A percentile compares a stretch with the other conserved stretches of the same genome.
phyloP scores from a whole-genome alignment of 2,888 invertebrate species.

The Tubulanus polymorphus region DNA sequence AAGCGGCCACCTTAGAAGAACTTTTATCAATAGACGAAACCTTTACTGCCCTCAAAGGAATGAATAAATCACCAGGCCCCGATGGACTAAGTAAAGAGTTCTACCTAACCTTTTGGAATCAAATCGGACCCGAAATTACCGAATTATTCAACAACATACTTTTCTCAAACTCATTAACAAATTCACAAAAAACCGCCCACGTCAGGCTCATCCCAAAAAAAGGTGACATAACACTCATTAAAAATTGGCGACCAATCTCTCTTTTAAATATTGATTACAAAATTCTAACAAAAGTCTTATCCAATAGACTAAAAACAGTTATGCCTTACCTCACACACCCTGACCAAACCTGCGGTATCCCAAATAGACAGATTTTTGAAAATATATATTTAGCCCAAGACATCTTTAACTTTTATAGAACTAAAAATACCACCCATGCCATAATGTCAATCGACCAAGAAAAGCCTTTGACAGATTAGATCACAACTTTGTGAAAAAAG shows the following conservation, averaged over 20 bases:
- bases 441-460: slow-evolving; percentile 5
- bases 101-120: neutral
- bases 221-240: neutral
- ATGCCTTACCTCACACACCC: neutral
- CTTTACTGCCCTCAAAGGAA: too few species aligned
- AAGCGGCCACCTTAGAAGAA: too few species aligned
- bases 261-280: neutral
- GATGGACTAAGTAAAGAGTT: slow-evolving; percentile 1
- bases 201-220: neutral
- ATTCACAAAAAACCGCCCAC: neutral
- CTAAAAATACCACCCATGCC: neutral
- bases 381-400: neutral
- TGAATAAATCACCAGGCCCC: neutral
- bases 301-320: neutral
- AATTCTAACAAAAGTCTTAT: neutral
- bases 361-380: neutral
- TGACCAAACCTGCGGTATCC: neutral
- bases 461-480: slow-evolving; percentile 8
- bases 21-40: too few species aligned
- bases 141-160: neutral
- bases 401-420: neutral
- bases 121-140: neutral
- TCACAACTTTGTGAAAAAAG: slow-evolving; percentile 2
- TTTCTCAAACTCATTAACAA: neutral
- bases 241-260: neutral